Evolutionary conservation across 1,140 invertebrate genomes (phyloP), one percentile per base, ranked within the genome.

Genomic region (Nixonia krombeini): DNA sequence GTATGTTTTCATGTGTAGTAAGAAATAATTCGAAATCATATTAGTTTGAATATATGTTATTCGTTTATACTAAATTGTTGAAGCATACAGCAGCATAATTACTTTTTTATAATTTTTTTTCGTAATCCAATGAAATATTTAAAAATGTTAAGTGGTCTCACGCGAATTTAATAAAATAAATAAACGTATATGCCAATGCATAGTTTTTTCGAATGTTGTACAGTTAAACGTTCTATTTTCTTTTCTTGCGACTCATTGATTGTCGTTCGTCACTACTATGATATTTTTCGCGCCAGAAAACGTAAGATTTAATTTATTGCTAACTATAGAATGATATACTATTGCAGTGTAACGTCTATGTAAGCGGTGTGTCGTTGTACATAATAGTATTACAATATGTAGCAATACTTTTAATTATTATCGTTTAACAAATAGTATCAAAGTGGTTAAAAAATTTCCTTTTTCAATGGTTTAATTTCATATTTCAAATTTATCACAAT

Each of bases 361-460:
- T 72, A 69, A 75, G 53, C 41, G 76, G 78, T 77, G 75, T 83
- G 80, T 84, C 75, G 79, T 81, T 84, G 81, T 85, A 83, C 71
- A 83, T 84, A 85, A 81, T 84, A 82, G 75, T 74, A 72, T 69
- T 82, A 74, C 76, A 77, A 73, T 50, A 37, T 49, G 64, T 81
- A 77, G 76, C 53, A 52, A 64, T 74, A 78, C 53, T 68, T 70
- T 66, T 66, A 79, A 69, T 73, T 75, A 74, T 69, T 73, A 69
- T 69, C 52, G 61, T 79, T 76, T 65, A 65, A 77, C 21, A 35
- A 72, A 71, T 55, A 45, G 47, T 49, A 56, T 56, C 37, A 38
- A 51, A 29, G 41, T 56, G 42, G 57, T 75, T 70, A 18, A 66
- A 47, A 53, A 31, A 2, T 2, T 12, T 31, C 8, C 2, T 31